Base-by-base conservation (phyloP, 1,140 invertebrate species). In the Babylonia areolata region DNA sequence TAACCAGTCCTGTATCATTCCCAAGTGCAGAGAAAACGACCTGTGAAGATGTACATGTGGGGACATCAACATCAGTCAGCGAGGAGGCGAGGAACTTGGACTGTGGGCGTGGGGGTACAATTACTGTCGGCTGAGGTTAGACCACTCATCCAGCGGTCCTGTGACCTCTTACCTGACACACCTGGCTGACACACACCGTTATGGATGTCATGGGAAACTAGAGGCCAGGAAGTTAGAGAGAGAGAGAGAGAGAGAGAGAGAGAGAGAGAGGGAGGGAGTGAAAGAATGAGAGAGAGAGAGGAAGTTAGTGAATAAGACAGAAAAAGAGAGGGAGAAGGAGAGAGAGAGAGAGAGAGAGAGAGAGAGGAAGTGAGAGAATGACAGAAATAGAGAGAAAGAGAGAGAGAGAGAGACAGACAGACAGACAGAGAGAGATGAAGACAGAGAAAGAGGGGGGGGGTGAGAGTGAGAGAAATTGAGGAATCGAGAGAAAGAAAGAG, bases 1-100 rank as follows among this genome's bases (percentile, higher is more conserved):
- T n/a, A n/a, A n/a, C n/a, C n/a, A n/a, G n/a, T n/a, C n/a, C n/a
- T n/a, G n/a, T n/a, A n/a, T n/a, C n/a, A n/a, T n/a, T n/a, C n/a
- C n/a, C n/a, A n/a, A n/a, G n/a, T n/a, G n/a, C n/a, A n/a, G n/a
- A n/a, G n/a, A n/a, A n/a, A n/a, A n/a, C n/a, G n/a, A n/a, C n/a
- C n/a, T n/a, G n/a, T n/a, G n/a, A n/a, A n/a, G n/a, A n/a, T n/a
- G n/a, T n/a, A n/a, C n/a, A n/a, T n/a, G n/a, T n/a, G n/a, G n/a
- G n/a, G n/a, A n/a, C n/a, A n/a, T n/a, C 54, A 77, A 64, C 69
- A 64, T 42, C 54, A 77, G 83, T 71, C 54, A 75, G 64, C 28
- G 64, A 69, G 0, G 31, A 23, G 31, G n/a, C n/a, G 64, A 69
- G 64, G 64, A 69, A n/a, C 6, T 31, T 31, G 23, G 64, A 28